Evolutionary conservation across 1,140 invertebrate genomes (phyloP).

Genomic region (Schlechtendalia chinensis): DNA sequence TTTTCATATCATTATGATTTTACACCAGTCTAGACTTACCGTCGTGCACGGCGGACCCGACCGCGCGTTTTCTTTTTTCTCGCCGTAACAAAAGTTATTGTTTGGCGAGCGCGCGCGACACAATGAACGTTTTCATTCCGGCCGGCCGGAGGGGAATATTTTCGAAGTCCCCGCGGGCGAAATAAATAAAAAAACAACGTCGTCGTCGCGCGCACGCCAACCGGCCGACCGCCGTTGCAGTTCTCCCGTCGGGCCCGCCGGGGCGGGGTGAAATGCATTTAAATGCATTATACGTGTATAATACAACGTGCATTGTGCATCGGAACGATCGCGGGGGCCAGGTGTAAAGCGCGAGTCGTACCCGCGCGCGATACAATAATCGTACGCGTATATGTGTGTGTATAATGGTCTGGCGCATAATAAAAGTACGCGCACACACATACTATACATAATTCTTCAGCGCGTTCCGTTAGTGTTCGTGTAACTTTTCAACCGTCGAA

Average conservation of each 20-base stretch:
- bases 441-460: no score
- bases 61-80: constrained; percentile 30
- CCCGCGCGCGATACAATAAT: neutral
- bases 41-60: constrained; percentile 6
- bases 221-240: constrained; percentile 11
- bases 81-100: constrained; percentile 45
- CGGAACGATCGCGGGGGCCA: constrained; percentile 3
- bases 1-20: constrained; percentile 41
- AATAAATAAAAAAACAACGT: no score
- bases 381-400: no score
- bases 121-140: constrained; percentile 38
- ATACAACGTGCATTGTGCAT: constrained; percentile 45
- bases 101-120: neutral
- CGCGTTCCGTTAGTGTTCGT: no score
- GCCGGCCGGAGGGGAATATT: constrained; percentile 15
- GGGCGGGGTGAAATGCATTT: constrained; percentile 25
- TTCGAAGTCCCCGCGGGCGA: constrained; percentile 28
- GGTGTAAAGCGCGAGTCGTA: constrained; percentile 9
- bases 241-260: neutral
- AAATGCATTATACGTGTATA: constrained; percentile 46
- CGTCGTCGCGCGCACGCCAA: neutral
- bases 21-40: constrained; percentile 41
- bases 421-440: no score
- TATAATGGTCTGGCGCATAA: no score
- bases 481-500: no score